Percentiles rank a stretch among this genome's conserved stretches.
Evolutionary conservation across 2,888 invertebrate species (phyloP).

Genomic region (Griposia aprilina): DNA sequence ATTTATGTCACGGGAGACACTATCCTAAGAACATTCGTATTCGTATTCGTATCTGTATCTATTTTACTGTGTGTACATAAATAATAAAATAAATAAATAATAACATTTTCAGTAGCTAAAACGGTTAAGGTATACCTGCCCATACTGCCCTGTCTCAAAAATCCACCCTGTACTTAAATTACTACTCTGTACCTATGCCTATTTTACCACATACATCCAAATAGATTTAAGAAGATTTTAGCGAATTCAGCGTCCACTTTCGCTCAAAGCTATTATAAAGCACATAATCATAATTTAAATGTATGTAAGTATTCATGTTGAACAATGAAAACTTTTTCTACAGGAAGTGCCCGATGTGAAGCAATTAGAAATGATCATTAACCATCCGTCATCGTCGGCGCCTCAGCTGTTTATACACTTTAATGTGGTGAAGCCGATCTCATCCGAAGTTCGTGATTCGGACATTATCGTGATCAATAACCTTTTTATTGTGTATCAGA

Average conservation of each 20-base stretch:
- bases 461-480: slow-evolving; percentile 63
- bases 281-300: slow-evolving; percentile 55
- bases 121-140: too few relatives aligned
- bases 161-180: too few relatives aligned
- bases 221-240: not conserved
- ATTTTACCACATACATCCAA: too few relatives aligned
- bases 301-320: slow-evolving; percentile 32
- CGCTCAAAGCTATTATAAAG: slow-evolving; percentile 45
- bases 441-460: slow-evolving; percentile 45
- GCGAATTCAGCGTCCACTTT: slow-evolving; percentile 55
- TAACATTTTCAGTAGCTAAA: too few relatives aligned
- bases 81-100: too few relatives aligned
- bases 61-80: too few relatives aligned
- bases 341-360: slow-evolving; percentile 71
- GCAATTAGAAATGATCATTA: slow-evolving; percentile 74
- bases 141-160: too few relatives aligned
- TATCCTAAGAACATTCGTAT: too few relatives aligned
- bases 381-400: slow-evolving; percentile 62
- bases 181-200: too few relatives aligned
- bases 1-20: too few relatives aligned
- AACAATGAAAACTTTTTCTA: slow-evolving; percentile 69
- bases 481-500: slow-evolving; percentile 53
- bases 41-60: too few relatives aligned
- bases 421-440: slow-evolving; percentile 54
- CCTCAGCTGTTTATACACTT: slow-evolving; percentile 47